Evolutionary conservation across 2,113 vertebrate species (phyloP).

Genomic region (Antechinus flavipes): DNA sequence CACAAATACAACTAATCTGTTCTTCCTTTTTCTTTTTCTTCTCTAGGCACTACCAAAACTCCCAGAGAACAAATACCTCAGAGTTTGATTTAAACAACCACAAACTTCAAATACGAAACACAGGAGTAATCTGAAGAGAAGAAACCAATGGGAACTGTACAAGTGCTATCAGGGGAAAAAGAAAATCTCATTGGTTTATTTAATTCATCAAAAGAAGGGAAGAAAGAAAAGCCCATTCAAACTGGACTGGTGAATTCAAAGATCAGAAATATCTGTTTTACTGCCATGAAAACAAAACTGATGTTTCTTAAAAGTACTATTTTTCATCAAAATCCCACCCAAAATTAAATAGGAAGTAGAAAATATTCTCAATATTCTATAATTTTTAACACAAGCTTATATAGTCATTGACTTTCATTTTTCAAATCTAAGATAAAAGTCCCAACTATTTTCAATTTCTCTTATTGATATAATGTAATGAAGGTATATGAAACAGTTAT

Average conservation of each 20-base stretch:
- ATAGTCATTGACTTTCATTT: constrained; percentile 64
- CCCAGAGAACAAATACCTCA: constrained; percentile 55
- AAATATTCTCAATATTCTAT: constrained; percentile 44
- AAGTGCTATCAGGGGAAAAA: constrained; percentile 61
- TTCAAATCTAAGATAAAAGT: constrained; percentile 71
- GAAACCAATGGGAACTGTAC: constrained; percentile 74
- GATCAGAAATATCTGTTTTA: constrained; percentile 80
- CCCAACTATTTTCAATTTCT: constrained; percentile 65
- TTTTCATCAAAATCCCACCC: constrained; percentile 38
- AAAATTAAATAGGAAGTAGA: constrained; percentile 54
- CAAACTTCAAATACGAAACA: constrained; percentile 71
- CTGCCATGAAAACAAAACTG: constrained; percentile 70
- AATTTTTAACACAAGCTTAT: constrained; percentile 74
- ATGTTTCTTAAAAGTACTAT: constrained; percentile 9
- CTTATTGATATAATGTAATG: constrained; percentile 63
- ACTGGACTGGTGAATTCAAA: constrained; percentile 81
- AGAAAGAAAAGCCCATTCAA: constrained; percentile 73
- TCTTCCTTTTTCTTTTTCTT: constrained; percentile 61
- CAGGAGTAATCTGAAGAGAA: constrained; percentile 83
- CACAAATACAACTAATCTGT: constrained; percentile 68
- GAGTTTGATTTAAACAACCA: constrained; percentile 49
- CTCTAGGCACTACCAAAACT: constrained; percentile 67
- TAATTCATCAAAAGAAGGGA: constrained; percentile 69
- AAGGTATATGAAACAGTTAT: constrained; percentile 51
- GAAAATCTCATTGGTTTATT: constrained; percentile 62